phyloP scores from a whole-genome alignment of 2,113 vertebrate species.

The Phylloscopus trochiloides region DNA sequence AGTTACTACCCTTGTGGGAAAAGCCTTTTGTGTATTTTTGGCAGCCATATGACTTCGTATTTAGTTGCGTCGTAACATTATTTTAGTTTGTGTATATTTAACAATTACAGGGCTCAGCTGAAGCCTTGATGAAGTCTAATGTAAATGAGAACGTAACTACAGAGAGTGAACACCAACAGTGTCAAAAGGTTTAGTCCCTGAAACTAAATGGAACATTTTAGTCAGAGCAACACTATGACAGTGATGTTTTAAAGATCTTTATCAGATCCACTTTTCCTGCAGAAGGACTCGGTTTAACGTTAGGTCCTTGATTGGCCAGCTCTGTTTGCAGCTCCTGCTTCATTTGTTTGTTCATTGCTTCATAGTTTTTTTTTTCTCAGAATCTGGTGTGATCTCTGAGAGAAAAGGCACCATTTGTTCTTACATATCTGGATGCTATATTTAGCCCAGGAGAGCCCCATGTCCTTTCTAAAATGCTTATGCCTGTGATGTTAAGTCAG shows the following conservation, averaged over 20 bases:
- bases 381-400: neutral
- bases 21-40: conserved; percentile 1
- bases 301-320: neutral
- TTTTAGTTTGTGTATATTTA: neutral
- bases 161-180: neutral
- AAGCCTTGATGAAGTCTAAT: neutral
- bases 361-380: neutral
- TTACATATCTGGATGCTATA: rapidly evolving
- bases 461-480: neutral
- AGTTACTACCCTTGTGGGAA: conserved; percentile 2
- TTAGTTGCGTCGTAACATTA: neutral
- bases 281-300: neutral
- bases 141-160: neutral
- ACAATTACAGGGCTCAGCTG: neutral
- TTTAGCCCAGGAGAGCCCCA: neutral
- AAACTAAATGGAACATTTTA: neutral
- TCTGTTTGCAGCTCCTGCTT: neutral
- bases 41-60: neutral
- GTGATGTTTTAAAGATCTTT: neutral
- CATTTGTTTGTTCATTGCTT: neutral
- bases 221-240: neutral
- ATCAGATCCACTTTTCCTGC: neutral
- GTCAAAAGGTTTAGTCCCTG: neutral
- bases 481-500: neutral
- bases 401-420: neutral